Evolutionary conservation across 1,140 invertebrate species (phyloP).

Genomic region (Caerostris extrusa): DNA sequence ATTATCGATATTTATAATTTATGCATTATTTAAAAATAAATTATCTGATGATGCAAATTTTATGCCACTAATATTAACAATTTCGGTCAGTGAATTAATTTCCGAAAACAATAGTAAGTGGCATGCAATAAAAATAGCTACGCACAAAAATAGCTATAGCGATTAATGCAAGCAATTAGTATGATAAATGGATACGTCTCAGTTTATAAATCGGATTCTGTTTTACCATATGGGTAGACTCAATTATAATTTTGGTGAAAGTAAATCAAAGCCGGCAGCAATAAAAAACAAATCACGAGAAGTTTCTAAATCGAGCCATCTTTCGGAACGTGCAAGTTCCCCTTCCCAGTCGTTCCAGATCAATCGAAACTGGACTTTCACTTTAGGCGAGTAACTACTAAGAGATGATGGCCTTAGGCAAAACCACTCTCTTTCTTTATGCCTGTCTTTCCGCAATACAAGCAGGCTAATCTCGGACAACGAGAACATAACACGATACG

Average conservation of each 20-base stretch:
- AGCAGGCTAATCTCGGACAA: not conserved
- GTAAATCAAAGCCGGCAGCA: constrained; percentile 4
- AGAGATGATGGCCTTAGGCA: no score
- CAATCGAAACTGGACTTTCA: constrained; percentile 28
- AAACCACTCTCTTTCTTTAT: not conserved
- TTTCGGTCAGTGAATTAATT: not conserved
- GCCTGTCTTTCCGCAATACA: not conserved
- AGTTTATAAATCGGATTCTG: not conserved
- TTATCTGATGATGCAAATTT: not conserved
- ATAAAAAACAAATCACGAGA: not conserved
- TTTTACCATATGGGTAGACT: not conserved
- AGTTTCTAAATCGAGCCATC: constrained; percentile 11
- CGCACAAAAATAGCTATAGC: not conserved
- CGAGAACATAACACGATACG: constrained; percentile 1
- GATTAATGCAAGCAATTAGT: not conserved
- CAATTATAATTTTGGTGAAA: not conserved
- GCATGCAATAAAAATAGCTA: not conserved
- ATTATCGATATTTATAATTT: no score
- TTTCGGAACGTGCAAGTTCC: not conserved
- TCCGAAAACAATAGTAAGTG: not conserved
- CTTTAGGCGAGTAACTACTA: not conserved
- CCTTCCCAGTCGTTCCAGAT: not conserved
- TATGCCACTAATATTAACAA: not conserved
- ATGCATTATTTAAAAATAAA: no score
- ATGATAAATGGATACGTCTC: not conserved